phyloP scores from a whole-genome alignment of 2,888 invertebrate genomes.

The Halocaridina rubra region DNA sequence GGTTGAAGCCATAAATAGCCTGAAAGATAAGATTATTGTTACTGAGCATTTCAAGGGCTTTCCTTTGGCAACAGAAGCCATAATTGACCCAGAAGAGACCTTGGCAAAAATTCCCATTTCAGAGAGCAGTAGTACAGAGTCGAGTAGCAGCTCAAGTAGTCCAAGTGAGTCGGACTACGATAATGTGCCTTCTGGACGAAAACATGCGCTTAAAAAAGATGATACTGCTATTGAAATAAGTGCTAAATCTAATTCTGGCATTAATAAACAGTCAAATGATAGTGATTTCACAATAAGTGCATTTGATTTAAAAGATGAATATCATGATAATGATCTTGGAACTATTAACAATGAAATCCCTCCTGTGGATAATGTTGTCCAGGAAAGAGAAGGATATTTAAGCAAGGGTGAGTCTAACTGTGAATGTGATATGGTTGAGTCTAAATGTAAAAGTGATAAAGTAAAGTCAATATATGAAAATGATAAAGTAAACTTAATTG shows the following conservation, averaged over 20 bases:
- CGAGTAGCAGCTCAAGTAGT: slow-evolving; percentile 16
- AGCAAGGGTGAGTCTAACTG: background rate
- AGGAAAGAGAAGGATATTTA: background rate
- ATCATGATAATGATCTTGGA: too few relatives aligned
- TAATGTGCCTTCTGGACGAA: slow-evolving; percentile 44
- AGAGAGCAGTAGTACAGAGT: slow-evolving; percentile 31
- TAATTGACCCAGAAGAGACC: slow-evolving; percentile 10
- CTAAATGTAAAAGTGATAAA: background rate
- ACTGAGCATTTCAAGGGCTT: slow-evolving; percentile 27
- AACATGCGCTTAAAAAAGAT: slow-evolving; percentile 19
- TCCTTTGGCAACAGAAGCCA: slow-evolving; percentile 12
- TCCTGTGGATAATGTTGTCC: too few relatives aligned
- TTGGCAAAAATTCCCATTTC: slow-evolving; percentile 15
- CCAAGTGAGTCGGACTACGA: slow-evolving; percentile 36
- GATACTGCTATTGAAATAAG: slow-evolving; percentile 25
- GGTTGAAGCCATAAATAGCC: slow-evolving; percentile 13
- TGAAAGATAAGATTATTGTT: background rate
- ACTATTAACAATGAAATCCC: too few relatives aligned
- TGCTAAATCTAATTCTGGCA: background rate
- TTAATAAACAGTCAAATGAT: background rate
- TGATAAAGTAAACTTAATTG: background rate
- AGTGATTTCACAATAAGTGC: background rate
- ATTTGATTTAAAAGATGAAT: too few relatives aligned
- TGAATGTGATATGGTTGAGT: background rate
- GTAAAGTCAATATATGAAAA: background rate